These are phyloP conservation scores for Podarcis cretensis DNA, from an alignment of 2,113 vertebrate species.

Conservation along the genomic window DNA sequence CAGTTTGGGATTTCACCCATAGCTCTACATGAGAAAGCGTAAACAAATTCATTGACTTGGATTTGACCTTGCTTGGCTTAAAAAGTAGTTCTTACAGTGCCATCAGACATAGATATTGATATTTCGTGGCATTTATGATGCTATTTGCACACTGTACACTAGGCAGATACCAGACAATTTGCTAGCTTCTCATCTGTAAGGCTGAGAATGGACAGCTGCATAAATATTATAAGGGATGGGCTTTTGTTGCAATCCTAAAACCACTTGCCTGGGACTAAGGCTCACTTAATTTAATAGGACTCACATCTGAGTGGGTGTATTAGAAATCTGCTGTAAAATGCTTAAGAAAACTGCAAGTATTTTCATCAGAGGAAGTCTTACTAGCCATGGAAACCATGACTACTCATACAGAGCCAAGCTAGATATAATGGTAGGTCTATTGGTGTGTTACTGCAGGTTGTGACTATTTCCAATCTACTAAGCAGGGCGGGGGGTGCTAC, in stretches of 20 bases:
- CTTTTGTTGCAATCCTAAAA: no score
- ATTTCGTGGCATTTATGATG: slow-evolving; percentile 66
- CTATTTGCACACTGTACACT: slow-evolving; percentile 54
- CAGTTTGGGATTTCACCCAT: slow-evolving; percentile 16
- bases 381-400: no score
- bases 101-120: slow-evolving; percentile 49
- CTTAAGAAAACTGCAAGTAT: slow-evolving; percentile 29
- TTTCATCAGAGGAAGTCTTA: neutral
- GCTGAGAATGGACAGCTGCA: neutral
- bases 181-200: slow-evolving; percentile 39
- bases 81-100: slow-evolving; percentile 55
- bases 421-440: neutral
- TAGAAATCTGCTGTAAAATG: neutral
- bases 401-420: neutral
- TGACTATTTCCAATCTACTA: neutral
- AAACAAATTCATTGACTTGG: slow-evolving; percentile 51
- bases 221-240: slow-evolving; percentile 29
- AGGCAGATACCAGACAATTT: slow-evolving; percentile 34
- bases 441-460: neutral
- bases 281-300: no score
- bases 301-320: no score
- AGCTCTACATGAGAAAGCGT: slow-evolving; percentile 42
- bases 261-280: no score
- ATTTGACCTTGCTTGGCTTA: slow-evolving; percentile 57
- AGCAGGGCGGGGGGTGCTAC: neutral